Base-by-base conservation (phyloP, 2,888 invertebrate species). In the Pecten maximus region DNA sequence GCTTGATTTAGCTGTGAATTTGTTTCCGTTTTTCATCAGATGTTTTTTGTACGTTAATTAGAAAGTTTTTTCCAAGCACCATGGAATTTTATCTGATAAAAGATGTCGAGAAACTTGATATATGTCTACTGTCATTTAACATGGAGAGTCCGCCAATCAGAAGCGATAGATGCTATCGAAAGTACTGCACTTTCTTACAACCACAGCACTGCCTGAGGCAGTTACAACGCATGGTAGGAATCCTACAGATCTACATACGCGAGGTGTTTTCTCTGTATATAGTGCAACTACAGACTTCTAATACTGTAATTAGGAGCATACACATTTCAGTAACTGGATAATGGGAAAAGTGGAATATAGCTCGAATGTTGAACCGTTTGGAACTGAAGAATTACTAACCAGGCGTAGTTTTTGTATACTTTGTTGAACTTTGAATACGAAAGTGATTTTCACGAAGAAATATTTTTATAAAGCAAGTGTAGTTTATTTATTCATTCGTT, bases 121-220 rank as follows among this genome's bases (percentile, higher is more conserved):
- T 74, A 74, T 74, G 28, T 35, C 74, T 74, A 35, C 74, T 74
- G 74, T 28, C 74, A 74, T 74, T 74, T 74, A 74, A 74, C 74
- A 74, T 54, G 35, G 74, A 74, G 35, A 28, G 35, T 74, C 74
- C 35, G 74, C 74, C 74, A 74, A 74, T 74, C 74, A 74, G 74
- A 15, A 74, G 74, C 28, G 23, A 2, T 23, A 54, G 54, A 54
- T 54, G 54, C 8, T 54, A 54, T 54, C 54, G 23, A 35, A 74
- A 74, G 3, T 74, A 35, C 74, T 74, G 28, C 74, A 74, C 35
- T 74, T 35, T 35, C 74, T 28, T 74, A 74, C 12, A 74, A 35
- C 35, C 35, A 74, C 74, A 35, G 74, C 28, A 1, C 28, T 35
- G 74, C 35, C 74, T 12, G 35, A 35, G 74, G 74, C 74, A 74